These are phyloP conservation scores for Caenorhabditis doughertyi DNA, from an alignment of 2,888 invertebrate genomes.

Conservation along the genomic window DNA sequence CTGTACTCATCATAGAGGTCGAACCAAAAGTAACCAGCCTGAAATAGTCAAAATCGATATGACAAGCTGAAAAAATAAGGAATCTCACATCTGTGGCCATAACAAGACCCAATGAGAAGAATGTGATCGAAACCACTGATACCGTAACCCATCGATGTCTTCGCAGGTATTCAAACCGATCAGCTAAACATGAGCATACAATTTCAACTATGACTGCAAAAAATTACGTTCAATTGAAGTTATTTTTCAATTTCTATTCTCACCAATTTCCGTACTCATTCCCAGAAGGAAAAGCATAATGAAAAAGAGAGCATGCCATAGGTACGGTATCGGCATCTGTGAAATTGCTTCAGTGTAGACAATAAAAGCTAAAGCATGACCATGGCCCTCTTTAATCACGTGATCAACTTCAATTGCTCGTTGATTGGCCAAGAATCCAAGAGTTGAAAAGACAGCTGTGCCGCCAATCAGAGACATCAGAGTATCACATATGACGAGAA, in stretches of 20 bases:
- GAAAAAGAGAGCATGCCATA: conserved; percentile 83
- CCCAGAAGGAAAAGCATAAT: conserved; percentile 83
- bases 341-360: conserved; percentile 83
- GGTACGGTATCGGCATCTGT: conserved; percentile 82
- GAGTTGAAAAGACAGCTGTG: conserved; percentile 70
- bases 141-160: conserved; percentile 38
- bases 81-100: conserved; percentile 57
- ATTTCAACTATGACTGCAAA: conserved; percentile 58
- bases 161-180: conserved; percentile 40
- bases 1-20: conserved; percentile 60
- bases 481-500: conserved; percentile 76
- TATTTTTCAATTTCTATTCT: background rate
- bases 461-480: conserved; percentile 73
- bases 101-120: conserved; percentile 43
- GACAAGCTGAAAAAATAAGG: background rate
- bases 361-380: conserved; percentile 83
- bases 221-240: background rate
- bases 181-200: conserved; percentile 33
- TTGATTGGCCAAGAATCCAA: conserved; percentile 70
- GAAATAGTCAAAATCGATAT: conserved; percentile 11
- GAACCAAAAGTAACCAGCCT: conserved; percentile 59
- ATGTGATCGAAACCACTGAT: conserved; percentile 11
- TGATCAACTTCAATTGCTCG: conserved; percentile 46
- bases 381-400: conserved; percentile 79
- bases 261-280: conserved; percentile 72